phyloP scores from a whole-genome alignment of 2,797 vertebrate species.

The Pygocentrus nattereri region DNA sequence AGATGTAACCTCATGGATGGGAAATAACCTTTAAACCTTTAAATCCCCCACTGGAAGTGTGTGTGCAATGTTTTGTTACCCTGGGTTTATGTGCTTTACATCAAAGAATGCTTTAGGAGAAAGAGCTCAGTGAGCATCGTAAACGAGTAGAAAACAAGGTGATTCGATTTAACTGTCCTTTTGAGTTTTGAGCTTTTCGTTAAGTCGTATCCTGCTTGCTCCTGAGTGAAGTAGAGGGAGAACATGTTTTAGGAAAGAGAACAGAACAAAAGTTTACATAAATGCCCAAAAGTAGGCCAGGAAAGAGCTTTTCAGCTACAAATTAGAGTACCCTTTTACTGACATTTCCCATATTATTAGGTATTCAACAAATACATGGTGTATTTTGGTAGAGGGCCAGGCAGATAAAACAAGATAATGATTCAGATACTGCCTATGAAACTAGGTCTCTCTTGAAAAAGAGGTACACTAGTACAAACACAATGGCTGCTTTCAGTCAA shows the following conservation, averaged over 20 bases:
- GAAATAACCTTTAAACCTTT: conserved; percentile 65
- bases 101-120: conserved; percentile 17
- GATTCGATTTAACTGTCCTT: neutral
- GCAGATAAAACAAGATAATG: neutral
- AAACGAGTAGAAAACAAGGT: neutral
- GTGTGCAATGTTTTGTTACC: conserved; percentile 50
- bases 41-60: conserved; percentile 59
- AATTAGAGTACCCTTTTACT: neutral
- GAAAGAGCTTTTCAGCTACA: neutral
- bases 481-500: neutral
- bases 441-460: neutral
- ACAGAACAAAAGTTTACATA: neutral
- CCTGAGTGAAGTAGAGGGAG: neutral
- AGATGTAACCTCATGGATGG: conserved; percentile 74
- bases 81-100: conserved; percentile 49
- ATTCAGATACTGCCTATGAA: neutral
- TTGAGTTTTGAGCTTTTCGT: neutral
- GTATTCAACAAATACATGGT: neutral
- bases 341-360: neutral
- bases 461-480: neutral
- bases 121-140: conserved; percentile 23
- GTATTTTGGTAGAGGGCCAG: neutral
- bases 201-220: neutral
- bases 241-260: neutral
- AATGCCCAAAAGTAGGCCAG: neutral